Percentiles rank a stretch among this genome's conserved stretches.
phyloP scores from a whole-genome alignment of 1,140 invertebrate genomes.

The Reticulitermes speratus region DNA sequence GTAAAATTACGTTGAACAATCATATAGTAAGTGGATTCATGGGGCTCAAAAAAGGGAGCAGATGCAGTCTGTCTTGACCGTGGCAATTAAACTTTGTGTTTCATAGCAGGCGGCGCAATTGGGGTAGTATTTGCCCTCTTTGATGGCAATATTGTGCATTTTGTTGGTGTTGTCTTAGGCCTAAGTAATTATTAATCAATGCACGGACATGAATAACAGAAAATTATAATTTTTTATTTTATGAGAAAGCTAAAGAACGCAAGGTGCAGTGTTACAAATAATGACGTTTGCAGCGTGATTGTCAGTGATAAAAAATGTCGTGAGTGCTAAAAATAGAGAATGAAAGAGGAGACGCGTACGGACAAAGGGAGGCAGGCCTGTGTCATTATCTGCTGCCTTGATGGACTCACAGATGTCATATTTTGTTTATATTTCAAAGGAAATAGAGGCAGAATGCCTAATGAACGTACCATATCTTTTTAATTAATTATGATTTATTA shows the following conservation, averaged over 20 bases:
- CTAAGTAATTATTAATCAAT: too few relatives aligned
- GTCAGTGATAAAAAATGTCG: neutral
- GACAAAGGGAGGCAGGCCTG: neutral
- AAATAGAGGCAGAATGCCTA: neutral
- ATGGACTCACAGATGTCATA: neutral
- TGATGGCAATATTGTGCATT: too few relatives aligned
- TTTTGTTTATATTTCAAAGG: neutral
- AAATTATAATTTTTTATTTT: too few relatives aligned
- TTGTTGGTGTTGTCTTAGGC: too few relatives aligned
- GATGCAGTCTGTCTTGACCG: too few relatives aligned
- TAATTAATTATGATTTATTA: neutral
- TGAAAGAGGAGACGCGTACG: neutral
- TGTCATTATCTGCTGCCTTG: neutral
- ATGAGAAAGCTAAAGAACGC: neutral
- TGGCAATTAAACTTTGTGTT: too few relatives aligned
- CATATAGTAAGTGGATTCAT: too few relatives aligned
- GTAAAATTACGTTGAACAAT: too few relatives aligned
- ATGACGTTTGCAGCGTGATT: neutral
- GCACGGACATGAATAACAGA: too few relatives aligned
- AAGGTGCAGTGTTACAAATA: neutral
- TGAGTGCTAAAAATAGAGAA: neutral
- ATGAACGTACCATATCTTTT: neutral
- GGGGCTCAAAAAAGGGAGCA: too few relatives aligned
- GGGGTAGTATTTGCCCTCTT: too few relatives aligned
- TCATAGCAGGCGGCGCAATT: too few relatives aligned